Percentiles rank a stretch among this genome's conserved stretches.
These are phyloP conservation scores for Plebejus argus DNA, from an alignment of 2,888 invertebrate species.

Conservation along the genomic window DNA sequence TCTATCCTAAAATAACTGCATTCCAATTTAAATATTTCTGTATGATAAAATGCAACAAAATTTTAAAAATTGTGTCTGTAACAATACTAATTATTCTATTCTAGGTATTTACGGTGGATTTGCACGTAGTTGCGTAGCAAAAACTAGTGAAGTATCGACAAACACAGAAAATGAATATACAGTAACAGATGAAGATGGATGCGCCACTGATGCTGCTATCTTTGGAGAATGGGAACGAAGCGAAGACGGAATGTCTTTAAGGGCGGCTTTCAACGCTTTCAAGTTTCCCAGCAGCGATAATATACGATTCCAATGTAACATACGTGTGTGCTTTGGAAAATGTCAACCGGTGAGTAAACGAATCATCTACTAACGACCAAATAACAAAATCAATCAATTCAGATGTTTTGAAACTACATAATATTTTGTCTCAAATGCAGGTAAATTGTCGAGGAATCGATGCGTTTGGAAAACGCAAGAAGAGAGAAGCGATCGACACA, in stretches of 20 bases:
- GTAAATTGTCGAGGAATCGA: conserved; percentile 95
- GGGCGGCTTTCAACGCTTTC: conserved; percentile 95
- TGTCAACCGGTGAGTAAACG: conserved; percentile 90
- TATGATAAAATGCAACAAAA: not conserved
- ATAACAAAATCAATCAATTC: not conserved
- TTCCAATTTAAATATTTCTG: not conserved
- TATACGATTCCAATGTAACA: conserved; percentile 97
- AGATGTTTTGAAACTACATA: conserved; percentile 11
- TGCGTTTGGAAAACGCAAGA: conserved; percentile 91
- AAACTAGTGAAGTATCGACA: conserved; percentile 89
- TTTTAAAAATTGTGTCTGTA: not conserved
- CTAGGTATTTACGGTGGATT: conserved; percentile 95
- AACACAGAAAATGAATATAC: conserved; percentile 94
- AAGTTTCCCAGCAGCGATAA: conserved; percentile 97
- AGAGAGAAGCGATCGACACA: conserved; percentile 80
- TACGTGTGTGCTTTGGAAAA: conserved; percentile 95
- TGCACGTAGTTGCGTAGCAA: conserved; percentile 95
- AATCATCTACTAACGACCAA: not conserved
- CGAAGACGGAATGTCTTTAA: conserved; percentile 90
- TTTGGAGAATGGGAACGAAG: conserved; percentile 97
- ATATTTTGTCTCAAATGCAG: conserved; percentile 58
- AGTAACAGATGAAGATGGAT: conserved; percentile 96
- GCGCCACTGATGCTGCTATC: conserved; percentile 94
- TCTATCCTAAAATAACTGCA: not conserved
- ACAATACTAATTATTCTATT: conserved; percentile 6